A percentile compares a stretch with the other conserved stretches of the same genome.
These are phyloP conservation scores for Sinella curviseta DNA, from an alignment of 1,140 invertebrate species.

Conservation along the genomic window DNA sequence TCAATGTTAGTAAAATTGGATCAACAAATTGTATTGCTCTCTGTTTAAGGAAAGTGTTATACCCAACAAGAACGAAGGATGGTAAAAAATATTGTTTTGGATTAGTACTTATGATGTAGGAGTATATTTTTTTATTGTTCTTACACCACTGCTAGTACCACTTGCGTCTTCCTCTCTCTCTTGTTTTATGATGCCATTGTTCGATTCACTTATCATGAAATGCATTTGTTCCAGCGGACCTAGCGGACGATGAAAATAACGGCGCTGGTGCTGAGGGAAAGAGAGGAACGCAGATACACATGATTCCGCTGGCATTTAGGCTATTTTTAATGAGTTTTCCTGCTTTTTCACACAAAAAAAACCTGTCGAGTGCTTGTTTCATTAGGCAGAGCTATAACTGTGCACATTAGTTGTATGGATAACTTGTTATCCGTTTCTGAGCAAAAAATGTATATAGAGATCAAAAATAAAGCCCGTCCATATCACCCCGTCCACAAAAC, in stretches of 20 bases:
- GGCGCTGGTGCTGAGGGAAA: neutral
- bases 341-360: neutral
- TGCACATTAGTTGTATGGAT: no score
- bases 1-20: no score
- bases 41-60: no score
- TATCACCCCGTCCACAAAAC: no score
- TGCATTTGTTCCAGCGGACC: slow-evolving; percentile 1
- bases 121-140: neutral
- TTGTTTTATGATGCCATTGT: neutral
- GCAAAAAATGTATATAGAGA: no score
- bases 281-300: neutral
- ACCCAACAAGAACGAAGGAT: no score
- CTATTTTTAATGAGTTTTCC: neutral
- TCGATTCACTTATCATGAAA: neutral
- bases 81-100: neutral
- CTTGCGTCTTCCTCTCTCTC: neutral
- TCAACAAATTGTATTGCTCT: no score
- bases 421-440: no score
- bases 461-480: no score
- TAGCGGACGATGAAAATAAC: neutral
- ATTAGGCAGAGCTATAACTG: no score
- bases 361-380: neutral
- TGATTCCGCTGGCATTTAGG: neutral
- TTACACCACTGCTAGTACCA: neutral
- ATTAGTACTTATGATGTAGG: neutral